Conservation (phyloP, 1,140 invertebrate genomes). For the Drosophila yakuba region DNA sequence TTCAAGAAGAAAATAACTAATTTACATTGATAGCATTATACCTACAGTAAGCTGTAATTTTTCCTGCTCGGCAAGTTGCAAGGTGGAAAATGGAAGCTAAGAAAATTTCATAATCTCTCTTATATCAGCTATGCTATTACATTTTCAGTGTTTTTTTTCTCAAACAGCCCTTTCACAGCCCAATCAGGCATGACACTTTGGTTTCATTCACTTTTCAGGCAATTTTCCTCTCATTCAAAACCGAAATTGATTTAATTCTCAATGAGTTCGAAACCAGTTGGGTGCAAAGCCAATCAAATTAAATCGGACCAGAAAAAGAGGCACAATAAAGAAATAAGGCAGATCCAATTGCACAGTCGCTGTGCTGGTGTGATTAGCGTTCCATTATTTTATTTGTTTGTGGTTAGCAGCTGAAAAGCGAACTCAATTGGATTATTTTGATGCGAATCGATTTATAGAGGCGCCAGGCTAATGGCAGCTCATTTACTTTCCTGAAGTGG, state of each 20-base stretch:
- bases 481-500: conserved; percentile 37
- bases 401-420: conserved; percentile 44
- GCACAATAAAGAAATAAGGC: conserved; percentile 25
- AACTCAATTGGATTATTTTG: conserved; percentile 40
- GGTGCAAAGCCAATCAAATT: conserved; percentile 42
- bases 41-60: background rate
- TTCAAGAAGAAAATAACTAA: background rate
- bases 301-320: conserved; percentile 13
- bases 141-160: conserved; percentile 5
- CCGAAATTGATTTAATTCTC: conserved; percentile 57
- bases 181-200: conserved; percentile 48
- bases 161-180: conserved; percentile 10
- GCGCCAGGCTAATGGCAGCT: conserved; percentile 52
- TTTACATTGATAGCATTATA: background rate
- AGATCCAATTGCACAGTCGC: conserved; percentile 8
- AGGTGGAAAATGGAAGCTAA: background rate
- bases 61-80: background rate
- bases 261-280: conserved; percentile 28
- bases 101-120: conserved; percentile 34
- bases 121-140: conserved; percentile 37
- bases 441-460: conserved; percentile 43
- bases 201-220: conserved; percentile 36
- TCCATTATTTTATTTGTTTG: conserved; percentile 64
- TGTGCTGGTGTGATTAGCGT: conserved; percentile 51
- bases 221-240: conserved; percentile 43